Base-by-base conservation (phyloP, 2,888 invertebrate species). In the Drosophila fungiperda region DNA sequence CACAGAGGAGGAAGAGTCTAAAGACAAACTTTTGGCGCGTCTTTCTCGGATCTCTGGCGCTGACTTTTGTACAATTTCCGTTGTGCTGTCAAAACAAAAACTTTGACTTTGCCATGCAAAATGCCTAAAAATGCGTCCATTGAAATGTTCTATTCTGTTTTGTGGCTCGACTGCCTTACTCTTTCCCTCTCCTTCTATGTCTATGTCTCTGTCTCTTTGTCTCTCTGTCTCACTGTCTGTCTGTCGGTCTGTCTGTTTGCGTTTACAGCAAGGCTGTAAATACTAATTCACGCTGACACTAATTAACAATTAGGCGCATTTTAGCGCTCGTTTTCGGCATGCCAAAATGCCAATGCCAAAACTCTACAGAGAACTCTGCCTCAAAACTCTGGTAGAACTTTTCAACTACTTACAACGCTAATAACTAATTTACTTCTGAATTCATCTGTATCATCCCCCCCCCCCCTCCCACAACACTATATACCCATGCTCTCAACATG, bases 241-340 rank as follows among this genome's bases (percentile, higher is more conserved):
- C 65, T 5, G 29, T 45, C 48, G 29, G 45, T 38, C 50, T 20
- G 26, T 32, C 55, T 57, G 35, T 49, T 20, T 50, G 67, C 38
- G 68, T 42, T 52, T 72, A 53, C 57, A 29, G 66, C 71, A 35
- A 73, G 33, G 77, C 77, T 81, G 81, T 83, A 81, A 87, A 84
- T 77, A 79, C 84, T 82, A 83, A 83, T 86, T 80, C 68, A 81
- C 74, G 81, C 80, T 87, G 90, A 89, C 89, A 88, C 90, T 91
- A 91, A 91, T 91, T 91, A 90, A 91, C 91, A 91, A 91, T 91
- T 91, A 91, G 83, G 82, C 85, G 80, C 86, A 88, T 83, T 85
- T 88, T 87, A 81, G 84, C 80, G 85, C 76, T 68, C 79, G 72
- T 72, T 76, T 77, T 78, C 50, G 62, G 73, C 79, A 72, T 70